Evolutionary conservation across 2,888 invertebrate genomes (phyloP), one percentile per base, ranked within the genome.

Genomic region (Orchesella flavescens): DNA sequence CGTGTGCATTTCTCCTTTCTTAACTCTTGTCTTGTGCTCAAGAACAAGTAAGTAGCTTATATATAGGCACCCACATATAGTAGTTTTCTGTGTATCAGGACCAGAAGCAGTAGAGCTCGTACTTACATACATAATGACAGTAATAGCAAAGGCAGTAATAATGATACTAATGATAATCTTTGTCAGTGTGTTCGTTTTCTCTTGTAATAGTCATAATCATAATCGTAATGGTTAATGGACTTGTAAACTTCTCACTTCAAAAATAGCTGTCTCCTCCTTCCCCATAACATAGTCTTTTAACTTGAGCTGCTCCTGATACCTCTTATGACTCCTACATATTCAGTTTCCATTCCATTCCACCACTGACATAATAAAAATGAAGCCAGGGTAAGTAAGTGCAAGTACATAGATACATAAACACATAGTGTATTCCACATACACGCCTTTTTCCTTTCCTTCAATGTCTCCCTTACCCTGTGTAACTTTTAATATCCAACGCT

Each of bases 161-260:
- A 78, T 78, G 78, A 78, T 78, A 71, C 78, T 78, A 78, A 78
- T 78, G 78, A 78, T 78, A 78, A 78, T 78, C 78, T 78, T 78
- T 78, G 78, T 78, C 78, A 78, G 78, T 78, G 78, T 78, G 79
- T 72, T 79, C 71, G 79, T 72, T 79, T 63, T 72, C 79, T 72
- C 72, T 72, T 72, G 79, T 79, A 72, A 78, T 71, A 78, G 69
- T 82, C 82, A 82, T 82, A 82, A 82, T 75, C 74, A 75, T 82
- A 82, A 82, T 63, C 82, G 82, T 82, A 82, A 82, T 82, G 82
- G 82, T 65, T 82, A 82, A 82, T 82, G 82, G 68, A 82, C 82
- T 82, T 78, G 78, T 78, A 78, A 78, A 78, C 78, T 78, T 78
- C 78, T 78, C 78, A 78, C 78, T 78, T 78, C 78, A 78, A 78